Conservation (phyloP, 2,888 invertebrate species). For the Iphiclides podalirius region DNA sequence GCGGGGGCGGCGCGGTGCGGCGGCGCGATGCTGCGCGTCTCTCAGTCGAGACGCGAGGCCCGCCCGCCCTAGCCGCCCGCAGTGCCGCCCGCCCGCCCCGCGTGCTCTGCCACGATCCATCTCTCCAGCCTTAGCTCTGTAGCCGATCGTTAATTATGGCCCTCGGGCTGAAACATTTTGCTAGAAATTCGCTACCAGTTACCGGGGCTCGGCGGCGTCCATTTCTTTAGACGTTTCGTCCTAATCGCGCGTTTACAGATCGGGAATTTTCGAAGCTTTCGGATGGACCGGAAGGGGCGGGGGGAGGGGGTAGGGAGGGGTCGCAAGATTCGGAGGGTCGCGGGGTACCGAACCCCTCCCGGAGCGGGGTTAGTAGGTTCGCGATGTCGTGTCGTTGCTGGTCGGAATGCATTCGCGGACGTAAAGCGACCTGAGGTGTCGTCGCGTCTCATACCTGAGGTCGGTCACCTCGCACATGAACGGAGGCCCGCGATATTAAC, state of each 20-base stretch:
- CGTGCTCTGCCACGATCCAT: conserved; percentile 57
- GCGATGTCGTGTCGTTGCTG: conserved; percentile 77
- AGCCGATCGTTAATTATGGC: conserved; percentile 50
- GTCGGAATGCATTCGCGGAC: conserved; percentile 79
- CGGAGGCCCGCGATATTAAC: conserved; percentile 32
- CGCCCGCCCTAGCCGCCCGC: conserved; percentile 79
- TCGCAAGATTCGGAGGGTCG: conserved; percentile 73
- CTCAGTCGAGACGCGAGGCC: conserved; percentile 85
- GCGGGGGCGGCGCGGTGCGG: conserved; percentile 76
- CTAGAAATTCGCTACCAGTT: conserved; percentile 22
- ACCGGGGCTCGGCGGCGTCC: conserved; percentile 2
- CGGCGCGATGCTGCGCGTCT: conserved; percentile 83
- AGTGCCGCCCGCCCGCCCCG: conserved; percentile 67
- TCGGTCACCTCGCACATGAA: conserved; percentile 59
- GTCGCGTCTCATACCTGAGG: conserved; percentile 70
- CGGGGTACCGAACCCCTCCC: conserved; percentile 75
- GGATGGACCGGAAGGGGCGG: conserved; percentile 71
- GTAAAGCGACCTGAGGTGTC: conserved; percentile 77
- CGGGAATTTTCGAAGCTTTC: conserved; percentile 76
- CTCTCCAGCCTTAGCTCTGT: conserved; percentile 36
- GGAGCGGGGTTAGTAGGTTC: conserved; percentile 79
- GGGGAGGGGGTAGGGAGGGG: conserved; percentile 56
- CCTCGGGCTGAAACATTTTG: conserved; percentile 40
- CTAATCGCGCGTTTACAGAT: conserved; percentile 64
- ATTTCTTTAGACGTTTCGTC: conserved; percentile 21